phyloP scores from a whole-genome alignment of 1,140 invertebrate genomes.

The Drosophila seguyi region DNA sequence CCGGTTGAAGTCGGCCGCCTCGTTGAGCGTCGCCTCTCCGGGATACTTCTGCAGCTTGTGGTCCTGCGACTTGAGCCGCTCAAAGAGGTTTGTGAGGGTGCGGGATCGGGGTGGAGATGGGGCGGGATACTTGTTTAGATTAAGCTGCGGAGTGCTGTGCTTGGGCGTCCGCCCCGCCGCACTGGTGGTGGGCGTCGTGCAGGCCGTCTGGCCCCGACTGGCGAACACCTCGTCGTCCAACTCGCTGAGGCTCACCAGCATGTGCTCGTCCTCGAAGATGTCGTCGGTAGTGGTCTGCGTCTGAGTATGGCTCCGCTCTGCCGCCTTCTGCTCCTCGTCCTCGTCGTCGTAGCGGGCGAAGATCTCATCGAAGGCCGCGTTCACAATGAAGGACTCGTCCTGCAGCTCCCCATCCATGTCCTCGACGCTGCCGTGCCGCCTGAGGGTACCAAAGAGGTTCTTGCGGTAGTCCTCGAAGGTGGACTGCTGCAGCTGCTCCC shows the following conservation, averaged over 20 bases:
- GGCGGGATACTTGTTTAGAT: slow-evolving; percentile 60
- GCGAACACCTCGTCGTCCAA: slow-evolving; percentile 76
- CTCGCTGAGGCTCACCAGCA: slow-evolving; percentile 76
- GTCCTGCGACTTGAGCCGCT: slow-evolving; percentile 72
- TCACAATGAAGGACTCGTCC: slow-evolving; percentile 74
- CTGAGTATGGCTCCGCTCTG: slow-evolving; percentile 39
- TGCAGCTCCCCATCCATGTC: slow-evolving; percentile 57
- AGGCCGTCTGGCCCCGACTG: slow-evolving; percentile 58
- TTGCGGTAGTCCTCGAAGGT: slow-evolving; percentile 81
- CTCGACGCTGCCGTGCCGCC: slow-evolving; percentile 49
- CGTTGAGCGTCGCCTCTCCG: slow-evolving; percentile 60
- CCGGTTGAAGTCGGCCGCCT: slow-evolving; percentile 68
- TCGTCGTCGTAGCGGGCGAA: slow-evolving; percentile 75
- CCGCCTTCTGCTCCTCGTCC: slow-evolving; percentile 34
- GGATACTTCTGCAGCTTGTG: slow-evolving; percentile 69
- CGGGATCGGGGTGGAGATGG: slow-evolving; percentile 68
- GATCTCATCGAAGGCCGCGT: slow-evolving; percentile 82
- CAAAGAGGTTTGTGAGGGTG: slow-evolving; percentile 75
- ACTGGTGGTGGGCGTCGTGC: slow-evolving; percentile 56
- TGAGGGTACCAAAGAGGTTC: slow-evolving; percentile 76
- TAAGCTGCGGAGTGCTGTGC: slow-evolving; percentile 56
- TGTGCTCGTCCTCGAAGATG: slow-evolving; percentile 70
- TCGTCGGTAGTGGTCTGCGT: slow-evolving; percentile 65
- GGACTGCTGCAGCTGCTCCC: slow-evolving; percentile 56
- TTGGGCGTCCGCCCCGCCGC: slow-evolving; percentile 66